Evolutionary conservation across 2,888 invertebrate genomes (phyloP), one percentile per base, ranked within the genome.

Genomic region (Thera britannica): DNA sequence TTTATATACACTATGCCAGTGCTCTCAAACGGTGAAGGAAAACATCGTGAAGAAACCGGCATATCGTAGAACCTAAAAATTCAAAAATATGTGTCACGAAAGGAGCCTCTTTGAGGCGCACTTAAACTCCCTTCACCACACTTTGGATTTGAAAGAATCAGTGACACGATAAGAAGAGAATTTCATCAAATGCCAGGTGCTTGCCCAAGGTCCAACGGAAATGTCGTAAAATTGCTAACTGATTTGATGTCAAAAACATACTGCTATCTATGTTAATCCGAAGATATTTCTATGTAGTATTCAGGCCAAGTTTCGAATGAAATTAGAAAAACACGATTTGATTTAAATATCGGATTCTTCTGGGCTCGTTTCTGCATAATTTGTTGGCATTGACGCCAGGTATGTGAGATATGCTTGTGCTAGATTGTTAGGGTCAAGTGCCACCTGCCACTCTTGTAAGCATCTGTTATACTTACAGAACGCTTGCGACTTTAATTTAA

Each of bases 271-370:
- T 35, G 36, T 2, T 36, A 46, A 49, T 61, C 49, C 54, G 46
- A 60, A 67, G 62, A 70, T 68, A 64, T 61, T 54, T 55, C 59
- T 56, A 11, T n/a, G 55, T 12, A 63, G 65, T 55, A 71, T 71
- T 61, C 65, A 68, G 68, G 71, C 58, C 66, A 71, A 71, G 57
- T 49, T 65, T 59, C 51, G 66, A 60, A 68, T 68, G 36, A 41
- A 61, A 61, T 61, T 58, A 65, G 38, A 62, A 68, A 67, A 70
- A 70, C 67, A 58, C 48, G 66, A 70, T 72, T 65, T 55, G 46
- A 72, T 68, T 67, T 74, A 51, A 68, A 72, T 72, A 66, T 60
- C 23, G 9, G 49, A 63, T 67, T 67, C 46, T 66, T 71, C 67
- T 67, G 67, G 71, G 65, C 65, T 62, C 59, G 51, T 34, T 65